Evolutionary conservation across 2,797 vertebrate genomes (phyloP).

Genomic region (Chelidonichthys spinosus): DNA sequence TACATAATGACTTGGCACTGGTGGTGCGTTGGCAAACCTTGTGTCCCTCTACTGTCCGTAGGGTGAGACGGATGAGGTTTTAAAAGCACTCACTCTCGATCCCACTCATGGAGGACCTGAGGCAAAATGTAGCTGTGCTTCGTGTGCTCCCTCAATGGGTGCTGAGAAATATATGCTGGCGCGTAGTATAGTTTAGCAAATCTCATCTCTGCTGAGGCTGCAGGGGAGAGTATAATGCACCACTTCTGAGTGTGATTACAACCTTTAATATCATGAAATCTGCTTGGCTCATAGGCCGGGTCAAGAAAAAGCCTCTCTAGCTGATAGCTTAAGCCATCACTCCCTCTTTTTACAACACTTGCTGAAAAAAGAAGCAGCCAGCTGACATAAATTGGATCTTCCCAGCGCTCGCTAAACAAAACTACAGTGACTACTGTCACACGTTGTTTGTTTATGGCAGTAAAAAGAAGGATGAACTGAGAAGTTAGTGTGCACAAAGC

Average conservation of each 20-base stretch:
- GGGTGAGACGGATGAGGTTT: conserved; percentile 48
- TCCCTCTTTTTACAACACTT: neutral
- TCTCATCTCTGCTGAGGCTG: neutral
- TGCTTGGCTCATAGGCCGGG: neutral
- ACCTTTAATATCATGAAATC: conserved; percentile 37
- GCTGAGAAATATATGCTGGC: conserved; percentile 7
- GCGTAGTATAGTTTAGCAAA: conserved; percentile 10
- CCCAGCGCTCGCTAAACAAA: conserved; percentile 9
- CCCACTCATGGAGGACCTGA: conserved; percentile 25
- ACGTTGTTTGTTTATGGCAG: neutral
- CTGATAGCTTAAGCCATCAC: conserved; percentile 9
- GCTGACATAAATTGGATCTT: conserved; percentile 2
- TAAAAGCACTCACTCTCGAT: conserved; percentile 44
- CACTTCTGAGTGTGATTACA: conserved; percentile 6
- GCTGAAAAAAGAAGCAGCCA: conserved; percentile 7
- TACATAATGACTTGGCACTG: conserved; percentile 44
- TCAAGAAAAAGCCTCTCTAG: conserved; percentile 11
- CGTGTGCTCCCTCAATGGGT: conserved; percentile 20
- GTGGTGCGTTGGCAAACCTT: conserved; percentile 40
- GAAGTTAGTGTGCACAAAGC: conserved; percentile 5
- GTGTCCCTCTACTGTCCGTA: conserved; percentile 34
- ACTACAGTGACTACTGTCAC: neutral
- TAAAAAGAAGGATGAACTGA: neutral
- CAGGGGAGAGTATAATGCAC: neutral
- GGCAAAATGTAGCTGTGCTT: conserved; percentile 35